Conservation (phyloP, 2,113 vertebrate species). For the Passerina amoena region DNA sequence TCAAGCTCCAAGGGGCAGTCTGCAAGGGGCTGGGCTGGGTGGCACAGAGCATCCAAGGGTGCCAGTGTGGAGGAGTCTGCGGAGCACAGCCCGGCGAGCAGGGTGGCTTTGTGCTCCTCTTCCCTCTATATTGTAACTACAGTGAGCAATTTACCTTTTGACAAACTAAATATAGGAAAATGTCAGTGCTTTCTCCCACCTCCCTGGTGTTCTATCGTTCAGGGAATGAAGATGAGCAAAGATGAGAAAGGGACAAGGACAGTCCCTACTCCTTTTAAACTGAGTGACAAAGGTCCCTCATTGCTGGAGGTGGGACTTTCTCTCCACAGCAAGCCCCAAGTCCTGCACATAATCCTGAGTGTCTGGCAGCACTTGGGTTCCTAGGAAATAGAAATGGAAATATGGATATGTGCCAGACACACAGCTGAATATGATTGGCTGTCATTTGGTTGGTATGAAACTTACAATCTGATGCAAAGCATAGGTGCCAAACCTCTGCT, state of each 20-base stretch:
- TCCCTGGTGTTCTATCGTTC: background rate
- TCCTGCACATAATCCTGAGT: rapidly evolving
- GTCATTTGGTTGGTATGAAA: background rate
- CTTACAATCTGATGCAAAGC: background rate
- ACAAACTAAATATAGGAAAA: background rate
- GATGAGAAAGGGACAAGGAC: background rate
- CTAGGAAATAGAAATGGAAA: background rate
- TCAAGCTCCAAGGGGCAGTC: background rate
- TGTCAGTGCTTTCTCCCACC: background rate
- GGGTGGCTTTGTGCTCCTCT: background rate
- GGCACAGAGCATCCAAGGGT: background rate
- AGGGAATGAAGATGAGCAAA: background rate
- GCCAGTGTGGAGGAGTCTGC: rapidly evolving
- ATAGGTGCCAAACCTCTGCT: background rate
- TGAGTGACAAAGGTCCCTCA: background rate
- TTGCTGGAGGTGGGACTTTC: background rate
- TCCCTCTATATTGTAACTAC: background rate
- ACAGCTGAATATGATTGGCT: background rate
- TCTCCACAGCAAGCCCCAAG: background rate
- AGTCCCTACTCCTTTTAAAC: background rate
- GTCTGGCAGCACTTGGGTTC: background rate
- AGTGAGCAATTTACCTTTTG: background rate
- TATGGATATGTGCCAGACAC: background rate
- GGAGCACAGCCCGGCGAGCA: rapidly evolving
- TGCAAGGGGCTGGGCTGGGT: background rate